phyloP scores from a whole-genome alignment of 2,797 vertebrate species.

The Hippopotamyrus pictus region DNA sequence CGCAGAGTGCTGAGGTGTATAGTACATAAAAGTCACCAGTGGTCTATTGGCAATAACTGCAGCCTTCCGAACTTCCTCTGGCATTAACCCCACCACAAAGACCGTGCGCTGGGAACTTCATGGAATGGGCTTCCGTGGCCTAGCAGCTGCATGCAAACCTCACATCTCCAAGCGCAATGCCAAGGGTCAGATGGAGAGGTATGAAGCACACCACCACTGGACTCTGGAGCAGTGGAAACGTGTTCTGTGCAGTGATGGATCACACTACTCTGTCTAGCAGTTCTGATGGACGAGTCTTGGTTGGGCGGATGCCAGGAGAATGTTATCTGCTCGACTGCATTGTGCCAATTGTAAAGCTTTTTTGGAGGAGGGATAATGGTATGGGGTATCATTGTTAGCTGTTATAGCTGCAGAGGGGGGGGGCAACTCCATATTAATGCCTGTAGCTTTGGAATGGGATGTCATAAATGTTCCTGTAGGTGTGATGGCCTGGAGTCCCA shows the following conservation, averaged over 20 bases:
- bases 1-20: neutral
- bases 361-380: neutral
- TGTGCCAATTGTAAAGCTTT: neutral
- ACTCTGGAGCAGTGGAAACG: neutral
- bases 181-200: neutral
- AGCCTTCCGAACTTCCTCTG: neutral
- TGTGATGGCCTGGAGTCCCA: neutral
- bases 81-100: neutral
- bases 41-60: neutral
- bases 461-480: neutral
- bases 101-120: neutral
- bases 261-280: neutral
- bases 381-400: neutral
- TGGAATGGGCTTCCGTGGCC: neutral
- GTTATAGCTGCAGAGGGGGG: neutral
- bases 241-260: neutral
- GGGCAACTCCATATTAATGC: neutral
- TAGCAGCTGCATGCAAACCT: neutral
- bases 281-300: neutral
- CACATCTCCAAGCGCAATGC: neutral
- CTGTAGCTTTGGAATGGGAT: neutral
- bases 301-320: neutral
- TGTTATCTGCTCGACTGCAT: neutral
- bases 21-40: neutral
- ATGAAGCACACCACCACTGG: neutral